phyloP scores from a whole-genome alignment of 2,797 vertebrate species.

The Clamator glandarius region DNA sequence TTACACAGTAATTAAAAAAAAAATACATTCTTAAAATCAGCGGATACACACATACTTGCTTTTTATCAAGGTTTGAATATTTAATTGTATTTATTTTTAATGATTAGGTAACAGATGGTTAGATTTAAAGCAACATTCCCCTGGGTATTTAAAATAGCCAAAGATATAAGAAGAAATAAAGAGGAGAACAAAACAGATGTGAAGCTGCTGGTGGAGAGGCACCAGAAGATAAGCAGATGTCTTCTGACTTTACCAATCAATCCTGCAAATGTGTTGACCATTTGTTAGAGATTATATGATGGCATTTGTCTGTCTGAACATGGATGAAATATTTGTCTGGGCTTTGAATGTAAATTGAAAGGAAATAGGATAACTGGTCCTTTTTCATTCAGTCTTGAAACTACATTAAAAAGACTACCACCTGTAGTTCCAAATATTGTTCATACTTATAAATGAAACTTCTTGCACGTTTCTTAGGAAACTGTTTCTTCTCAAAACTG shows the following conservation, averaged over 20 bases:
- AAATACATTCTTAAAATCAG: neutral
- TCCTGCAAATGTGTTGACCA: neutral
- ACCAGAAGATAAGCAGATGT: neutral
- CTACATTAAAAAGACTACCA: neutral
- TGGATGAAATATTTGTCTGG: conserved; percentile 33
- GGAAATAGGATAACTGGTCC: neutral
- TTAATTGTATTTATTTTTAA: conserved; percentile 20
- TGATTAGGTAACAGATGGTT: conserved; percentile 35
- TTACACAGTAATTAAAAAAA: neutral
- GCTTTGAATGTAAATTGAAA: conserved; percentile 55
- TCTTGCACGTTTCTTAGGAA: neutral
- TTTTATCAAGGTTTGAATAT: conserved; percentile 8
- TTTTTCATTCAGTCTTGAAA: neutral
- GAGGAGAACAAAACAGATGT: conserved; percentile 24
- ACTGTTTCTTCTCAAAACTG: neutral
- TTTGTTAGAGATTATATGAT: neutral
- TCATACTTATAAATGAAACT: neutral
- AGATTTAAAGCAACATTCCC: neutral
- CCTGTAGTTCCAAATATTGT: neutral
- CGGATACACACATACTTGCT: neutral
- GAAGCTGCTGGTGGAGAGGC: conserved; percentile 3
- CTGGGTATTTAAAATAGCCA: neutral
- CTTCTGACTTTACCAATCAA: neutral
- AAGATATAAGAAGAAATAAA: conserved; percentile 14
- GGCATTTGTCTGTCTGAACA: conserved; percentile 19